phyloP scores from a whole-genome alignment of 30 jellyfish, hydroid and myxozoan genomes.

The Morbakka virulenta region DNA sequence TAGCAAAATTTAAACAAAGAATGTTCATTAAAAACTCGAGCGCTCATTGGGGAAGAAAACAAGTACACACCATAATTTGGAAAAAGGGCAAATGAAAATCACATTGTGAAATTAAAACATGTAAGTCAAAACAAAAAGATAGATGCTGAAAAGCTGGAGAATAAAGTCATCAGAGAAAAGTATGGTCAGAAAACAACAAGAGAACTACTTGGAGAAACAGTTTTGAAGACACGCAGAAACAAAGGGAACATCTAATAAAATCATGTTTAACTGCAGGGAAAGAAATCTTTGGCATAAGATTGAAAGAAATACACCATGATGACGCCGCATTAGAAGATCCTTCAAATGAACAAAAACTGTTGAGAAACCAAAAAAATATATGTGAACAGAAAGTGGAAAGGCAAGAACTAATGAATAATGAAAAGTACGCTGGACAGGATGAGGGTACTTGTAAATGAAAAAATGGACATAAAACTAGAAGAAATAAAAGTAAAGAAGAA shows the following conservation, averaged over 20 bases:
- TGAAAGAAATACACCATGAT: slow-evolving; percentile 23
- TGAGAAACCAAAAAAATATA: background rate
- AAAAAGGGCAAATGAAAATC: slow-evolving; percentile 9
- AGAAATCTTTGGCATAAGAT: too few relatives aligned
- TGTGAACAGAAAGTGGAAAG: slow-evolving; percentile 9
- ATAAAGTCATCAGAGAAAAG: slow-evolving; percentile 15
- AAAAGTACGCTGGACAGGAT: slow-evolving; percentile 17
- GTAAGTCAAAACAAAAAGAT: background rate
- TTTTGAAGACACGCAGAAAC: slow-evolving; percentile 8
- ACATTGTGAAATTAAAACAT: slow-evolving; percentile 8
- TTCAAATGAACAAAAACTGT: background rate
- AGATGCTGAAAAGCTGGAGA: slow-evolving; percentile 35
- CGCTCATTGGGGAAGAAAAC: too few relatives aligned
- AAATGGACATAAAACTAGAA: background rate
- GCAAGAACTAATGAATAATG: slow-evolving; percentile 11
- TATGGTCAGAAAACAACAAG: background rate
- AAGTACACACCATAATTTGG: too few relatives aligned
- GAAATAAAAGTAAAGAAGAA: slow-evolving; percentile 12
- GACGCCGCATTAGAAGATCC: slow-evolving; percentile 23
- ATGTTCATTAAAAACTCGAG: too few relatives aligned
- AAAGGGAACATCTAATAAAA: slow-evolving; percentile 3
- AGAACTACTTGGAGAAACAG: slow-evolving; percentile 12
- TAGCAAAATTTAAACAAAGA: too few relatives aligned
- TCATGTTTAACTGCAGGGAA: slow-evolving; percentile 31
- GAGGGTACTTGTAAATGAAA: slow-evolving; percentile 11